These are phyloP conservation scores for Nomada goodeniana DNA, from an alignment of 2,888 invertebrate genomes.

Conservation along the genomic window DNA sequence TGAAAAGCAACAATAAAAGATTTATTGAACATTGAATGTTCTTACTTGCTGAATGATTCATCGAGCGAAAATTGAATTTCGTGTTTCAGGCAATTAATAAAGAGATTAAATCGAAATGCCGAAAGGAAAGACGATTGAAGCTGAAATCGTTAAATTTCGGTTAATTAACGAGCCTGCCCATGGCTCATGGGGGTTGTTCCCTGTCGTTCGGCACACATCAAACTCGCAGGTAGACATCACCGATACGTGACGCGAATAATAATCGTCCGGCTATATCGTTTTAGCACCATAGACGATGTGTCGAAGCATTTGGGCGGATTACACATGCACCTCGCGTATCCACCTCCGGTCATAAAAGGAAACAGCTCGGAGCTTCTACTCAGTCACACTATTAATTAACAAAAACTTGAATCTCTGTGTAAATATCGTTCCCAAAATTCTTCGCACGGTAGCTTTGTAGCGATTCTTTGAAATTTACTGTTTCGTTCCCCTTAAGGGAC, in stretches of 20 bases:
- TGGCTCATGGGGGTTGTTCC: slow-evolving; percentile 2
- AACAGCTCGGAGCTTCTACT: slow-evolving; percentile 63
- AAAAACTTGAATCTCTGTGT: slow-evolving; percentile 54
- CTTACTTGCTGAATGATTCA: neutral
- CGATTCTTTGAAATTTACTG: neutral
- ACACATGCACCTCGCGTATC: slow-evolving; percentile 63
- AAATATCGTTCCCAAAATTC: slow-evolving; percentile 44
- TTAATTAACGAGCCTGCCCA: slow-evolving; percentile 38
- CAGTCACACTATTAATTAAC: slow-evolving; percentile 61
- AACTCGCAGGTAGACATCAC: slow-evolving; percentile 60
- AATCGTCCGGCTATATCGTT: slow-evolving; percentile 40
- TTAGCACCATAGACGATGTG: slow-evolving; percentile 56
- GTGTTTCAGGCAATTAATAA: slow-evolving; percentile 9
- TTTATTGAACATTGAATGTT: neutral
- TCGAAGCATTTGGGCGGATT: slow-evolving; percentile 51
- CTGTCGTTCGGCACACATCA: slow-evolving; percentile 48
- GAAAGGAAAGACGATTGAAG: neutral
- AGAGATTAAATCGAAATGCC: slow-evolving; percentile 17
- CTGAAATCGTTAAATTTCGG: slow-evolving; percentile 23
- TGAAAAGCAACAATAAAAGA: neutral
- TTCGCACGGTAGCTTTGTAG: neutral
- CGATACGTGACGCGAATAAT: slow-evolving; percentile 63
- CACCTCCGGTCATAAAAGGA: slow-evolving; percentile 67
- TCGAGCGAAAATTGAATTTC: neutral
- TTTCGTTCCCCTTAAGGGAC: neutral